A percentile compares a stretch with the other conserved stretches of the same genome.
Conservation (phyloP, 2,113 vertebrate species). For the Trachemys scripta region DNA sequence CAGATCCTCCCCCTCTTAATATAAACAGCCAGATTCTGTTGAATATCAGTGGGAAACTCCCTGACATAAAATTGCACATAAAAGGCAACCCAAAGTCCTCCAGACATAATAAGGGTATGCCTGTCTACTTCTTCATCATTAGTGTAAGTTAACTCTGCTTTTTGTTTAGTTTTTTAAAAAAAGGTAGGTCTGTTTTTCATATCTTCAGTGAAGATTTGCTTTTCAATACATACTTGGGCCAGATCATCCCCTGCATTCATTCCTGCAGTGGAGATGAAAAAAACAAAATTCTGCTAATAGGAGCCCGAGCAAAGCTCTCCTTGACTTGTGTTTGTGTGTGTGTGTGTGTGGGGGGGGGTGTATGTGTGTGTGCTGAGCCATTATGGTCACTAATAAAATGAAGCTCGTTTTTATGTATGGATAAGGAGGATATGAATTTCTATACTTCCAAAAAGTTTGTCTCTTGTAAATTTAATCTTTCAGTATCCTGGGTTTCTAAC, state of each 20-base stretch:
- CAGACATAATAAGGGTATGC: not conserved
- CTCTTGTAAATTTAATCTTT: not conserved
- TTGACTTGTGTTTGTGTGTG: not conserved
- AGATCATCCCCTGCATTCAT: not conserved
- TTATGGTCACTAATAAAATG: not conserved
- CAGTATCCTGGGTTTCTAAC: not conserved
- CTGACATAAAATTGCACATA: not conserved
- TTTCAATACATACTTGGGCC: not conserved
- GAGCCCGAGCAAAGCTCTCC: not conserved
- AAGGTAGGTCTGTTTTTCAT: not conserved
- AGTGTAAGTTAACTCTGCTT: not conserved
- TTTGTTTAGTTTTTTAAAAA: not conserved
- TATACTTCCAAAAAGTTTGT: not conserved
- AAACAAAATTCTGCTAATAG: not conserved
- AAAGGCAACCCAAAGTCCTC: not conserved
- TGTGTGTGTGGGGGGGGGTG: no score
- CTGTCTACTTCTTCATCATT: not conserved
- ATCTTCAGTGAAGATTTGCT: not conserved
- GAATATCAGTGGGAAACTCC: not conserved
- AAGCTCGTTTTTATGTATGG: not conserved
- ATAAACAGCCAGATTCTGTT: not conserved
- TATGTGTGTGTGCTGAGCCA: not conserved
- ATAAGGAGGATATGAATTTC: not conserved
- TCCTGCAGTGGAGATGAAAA: not conserved
- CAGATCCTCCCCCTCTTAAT: not conserved